A percentile compares a stretch with the other conserved stretches of the same genome.
These are phyloP conservation scores for Pimpla rufipes DNA, from an alignment of 2,888 invertebrate species.

Conservation along the genomic window DNA sequence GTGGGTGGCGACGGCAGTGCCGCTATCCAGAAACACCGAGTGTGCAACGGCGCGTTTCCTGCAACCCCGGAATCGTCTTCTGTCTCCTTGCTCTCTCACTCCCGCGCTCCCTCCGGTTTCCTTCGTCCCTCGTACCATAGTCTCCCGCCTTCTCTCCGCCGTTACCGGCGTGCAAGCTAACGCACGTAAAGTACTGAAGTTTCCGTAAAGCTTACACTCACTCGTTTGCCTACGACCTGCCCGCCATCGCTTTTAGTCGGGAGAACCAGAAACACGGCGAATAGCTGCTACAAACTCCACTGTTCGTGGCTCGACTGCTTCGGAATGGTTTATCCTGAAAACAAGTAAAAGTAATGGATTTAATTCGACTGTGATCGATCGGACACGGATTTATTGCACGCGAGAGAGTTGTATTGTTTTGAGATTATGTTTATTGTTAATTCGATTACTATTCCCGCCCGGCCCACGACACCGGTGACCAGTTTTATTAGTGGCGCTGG, in stretches of 20 bases:
- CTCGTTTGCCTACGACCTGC: slow-evolving; percentile 48
- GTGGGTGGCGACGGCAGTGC: slow-evolving; percentile 42
- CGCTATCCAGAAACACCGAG: slow-evolving; percentile 65
- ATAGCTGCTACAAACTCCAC: no score
- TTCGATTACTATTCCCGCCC: no score
- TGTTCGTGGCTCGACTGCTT: neutral
- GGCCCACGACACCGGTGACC: no score
- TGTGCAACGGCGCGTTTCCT: slow-evolving; percentile 66
- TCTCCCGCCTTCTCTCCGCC: slow-evolving; percentile 26
- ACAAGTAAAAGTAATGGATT: neutral
- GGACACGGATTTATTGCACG: no score
- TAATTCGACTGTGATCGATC: no score
- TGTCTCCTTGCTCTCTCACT: slow-evolving; percentile 21
- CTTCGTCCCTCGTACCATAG: slow-evolving; percentile 33
- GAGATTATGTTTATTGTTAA: no score
- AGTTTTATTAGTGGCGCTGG: no score
- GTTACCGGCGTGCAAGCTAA: slow-evolving; percentile 17
- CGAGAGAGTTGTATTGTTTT: no score
- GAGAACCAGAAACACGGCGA: slow-evolving; percentile 8
- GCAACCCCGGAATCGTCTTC: slow-evolving; percentile 21
- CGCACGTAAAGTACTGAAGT: slow-evolving; percentile 60
- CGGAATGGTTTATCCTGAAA: neutral
- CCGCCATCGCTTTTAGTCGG: slow-evolving; percentile 36
- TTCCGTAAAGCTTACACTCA: slow-evolving; percentile 59
- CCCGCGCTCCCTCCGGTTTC: no score